Conservation (phyloP, 2,888 invertebrate genomes). For the Tridacna gigas region DNA sequence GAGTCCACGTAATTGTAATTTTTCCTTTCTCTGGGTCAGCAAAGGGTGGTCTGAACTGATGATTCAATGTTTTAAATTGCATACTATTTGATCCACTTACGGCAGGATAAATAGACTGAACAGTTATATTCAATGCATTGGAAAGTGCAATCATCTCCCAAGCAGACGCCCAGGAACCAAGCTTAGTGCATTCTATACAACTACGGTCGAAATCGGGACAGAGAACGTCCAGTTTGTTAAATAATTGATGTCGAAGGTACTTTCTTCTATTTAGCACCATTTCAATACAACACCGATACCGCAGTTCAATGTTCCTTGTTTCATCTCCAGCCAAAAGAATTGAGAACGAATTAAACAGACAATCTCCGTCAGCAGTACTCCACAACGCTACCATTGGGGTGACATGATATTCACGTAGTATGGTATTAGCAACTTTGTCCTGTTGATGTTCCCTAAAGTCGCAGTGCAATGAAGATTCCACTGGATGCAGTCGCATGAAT, state of each 20-base stretch:
- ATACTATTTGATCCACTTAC: slow-evolving; percentile 23
- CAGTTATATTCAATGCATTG: slow-evolving; percentile 16
- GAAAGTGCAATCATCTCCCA: slow-evolving; percentile 37
- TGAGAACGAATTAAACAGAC: slow-evolving; percentile 42
- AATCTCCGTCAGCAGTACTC: slow-evolving; percentile 34
- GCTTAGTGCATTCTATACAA: slow-evolving; percentile 17
- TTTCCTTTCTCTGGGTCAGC: no score
- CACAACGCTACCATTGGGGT: slow-evolving; percentile 2
- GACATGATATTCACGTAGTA: slow-evolving; percentile 20
- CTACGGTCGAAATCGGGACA: slow-evolving; percentile 15
- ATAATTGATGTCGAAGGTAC: slow-evolving; percentile 1
- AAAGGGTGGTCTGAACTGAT: no score
- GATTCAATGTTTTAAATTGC: slow-evolving; percentile 12
- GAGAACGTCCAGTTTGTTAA: background rate
- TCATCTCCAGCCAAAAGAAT: slow-evolving; percentile 32
- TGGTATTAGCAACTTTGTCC: slow-evolving; percentile 28
- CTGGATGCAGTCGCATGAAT: no score
- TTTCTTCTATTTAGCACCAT: slow-evolving; percentile 25
- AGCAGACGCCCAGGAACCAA: slow-evolving; percentile 21
- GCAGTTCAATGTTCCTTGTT: slow-evolving; percentile 30
- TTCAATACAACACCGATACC: slow-evolving; percentile 38
- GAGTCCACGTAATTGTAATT: no score
- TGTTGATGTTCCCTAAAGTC: slow-evolving; percentile 32
- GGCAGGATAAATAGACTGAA: slow-evolving; percentile 34
- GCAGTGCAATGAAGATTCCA: no score